Evolutionary conservation across 2,888 invertebrate species (phyloP), one percentile per base, ranked within the genome.

Genomic region (Pristionchus mayeri): DNA sequence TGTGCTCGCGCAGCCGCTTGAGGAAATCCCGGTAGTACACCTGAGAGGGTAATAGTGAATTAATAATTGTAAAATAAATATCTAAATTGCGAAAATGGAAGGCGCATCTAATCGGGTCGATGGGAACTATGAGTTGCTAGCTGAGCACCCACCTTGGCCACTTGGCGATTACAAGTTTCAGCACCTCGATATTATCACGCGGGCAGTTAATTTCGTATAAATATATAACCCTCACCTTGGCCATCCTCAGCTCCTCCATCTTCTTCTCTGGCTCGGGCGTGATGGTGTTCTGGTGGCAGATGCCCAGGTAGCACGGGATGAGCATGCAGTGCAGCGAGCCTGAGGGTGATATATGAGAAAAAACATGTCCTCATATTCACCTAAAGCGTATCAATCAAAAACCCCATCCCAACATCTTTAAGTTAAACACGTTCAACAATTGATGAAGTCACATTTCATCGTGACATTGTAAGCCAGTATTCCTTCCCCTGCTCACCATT

Each of bases 251-350:
- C 30, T 88, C 86, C n/a, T 88, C 88, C 4, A 86, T 78, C 60
- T 87, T 89, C 3, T 82, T 40, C 13, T 40, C 67, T 6, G 87
- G 83, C 4, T 88, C 87, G 18, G n/a, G n/a, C n/a, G 71, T 18
- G 30, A 30, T 82, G 48, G 86, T 86, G 60, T 89, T 89, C 50
- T 87, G 86, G 82, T 89, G 89, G 21, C 85, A 60, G 27, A 88
- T 52, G 27, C 88, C 92, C 16, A 92, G 85, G 85, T 89, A 92
- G 57, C 89, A 90, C 0, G 91, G 90, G 21, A 90, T 81, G 44
- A 92, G 83, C n/a, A 92, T 85, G 78, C 86, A 90, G 13, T 85
- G 88, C 16, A 92, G 84, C 0, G 91, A 90, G 16, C 84, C 85
- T 4, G 88, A 6, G 27, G 1, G 21, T 3, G 13, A 76, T 4